Percentiles rank a stretch among this genome's conserved stretches.
Evolutionary conservation across 1,140 invertebrate genomes (phyloP).

Genomic region (Triops longicaudatus): DNA sequence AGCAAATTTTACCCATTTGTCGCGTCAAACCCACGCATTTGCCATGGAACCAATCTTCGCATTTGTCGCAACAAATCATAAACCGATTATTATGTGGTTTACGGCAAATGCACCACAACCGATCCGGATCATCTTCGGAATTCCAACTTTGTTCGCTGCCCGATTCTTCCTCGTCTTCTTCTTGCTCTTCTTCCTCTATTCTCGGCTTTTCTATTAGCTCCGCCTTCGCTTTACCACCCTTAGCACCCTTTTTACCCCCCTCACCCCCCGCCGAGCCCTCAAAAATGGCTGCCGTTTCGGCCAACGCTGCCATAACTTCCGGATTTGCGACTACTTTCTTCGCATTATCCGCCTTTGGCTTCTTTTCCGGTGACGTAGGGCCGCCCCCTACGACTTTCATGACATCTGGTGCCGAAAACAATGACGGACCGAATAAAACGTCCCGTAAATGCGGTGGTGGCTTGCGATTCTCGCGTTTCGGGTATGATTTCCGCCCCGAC

Average conservation of each 20-base stretch:
- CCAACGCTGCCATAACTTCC: background rate
- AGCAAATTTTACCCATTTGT: constrained; percentile 55
- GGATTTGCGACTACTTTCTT: constrained; percentile 23
- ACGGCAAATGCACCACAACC: constrained; percentile 90
- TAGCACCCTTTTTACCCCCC: background rate
- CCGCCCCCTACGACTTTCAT: constrained; percentile 18
- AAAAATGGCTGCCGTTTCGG: background rate
- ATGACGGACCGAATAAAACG: constrained; percentile 31
- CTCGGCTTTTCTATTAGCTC: constrained; percentile 16
- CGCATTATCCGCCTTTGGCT: constrained; percentile 22
- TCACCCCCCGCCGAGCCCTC: background rate
- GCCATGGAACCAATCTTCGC: constrained; percentile 96
- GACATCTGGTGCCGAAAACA: constrained; percentile 16
- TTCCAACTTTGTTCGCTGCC: constrained; percentile 47
- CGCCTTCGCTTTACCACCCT: background rate
- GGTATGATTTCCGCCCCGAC: constrained; percentile 36
- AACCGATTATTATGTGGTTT: constrained; percentile 92
- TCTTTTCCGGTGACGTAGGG: background rate
- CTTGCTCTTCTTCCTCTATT: constrained; percentile 33
- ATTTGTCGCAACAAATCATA: constrained; percentile 95
- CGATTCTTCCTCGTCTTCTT: constrained; percentile 47
- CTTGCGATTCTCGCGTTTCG: constrained; percentile 59
- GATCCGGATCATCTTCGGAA: constrained; percentile 86
- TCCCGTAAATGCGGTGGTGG: constrained; percentile 49
- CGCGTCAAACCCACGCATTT: constrained; percentile 90